Base-by-base conservation (phyloP, 2,797 vertebrate genomes). In the Odontamblyopus rebecca region DNA sequence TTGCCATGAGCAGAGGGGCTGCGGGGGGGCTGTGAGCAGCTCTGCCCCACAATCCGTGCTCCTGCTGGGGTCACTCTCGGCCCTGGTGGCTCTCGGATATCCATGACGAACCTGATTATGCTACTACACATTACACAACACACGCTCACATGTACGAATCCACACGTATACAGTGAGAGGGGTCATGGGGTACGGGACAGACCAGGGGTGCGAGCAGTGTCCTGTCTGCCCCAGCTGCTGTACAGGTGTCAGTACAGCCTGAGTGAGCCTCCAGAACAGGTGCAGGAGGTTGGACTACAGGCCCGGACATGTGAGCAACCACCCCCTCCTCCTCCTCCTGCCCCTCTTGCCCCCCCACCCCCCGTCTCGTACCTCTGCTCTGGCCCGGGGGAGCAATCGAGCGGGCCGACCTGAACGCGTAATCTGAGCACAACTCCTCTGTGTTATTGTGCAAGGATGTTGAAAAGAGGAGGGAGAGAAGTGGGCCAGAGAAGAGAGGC, bases 251-350 rank as follows among this genome's bases (percentile, higher is more conserved):
- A 53, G 83, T 87, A 71, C 80, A 72, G 76, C 72, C 53, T 79
- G 78, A 69, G 79, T 91, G 86, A 93, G 89, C 85, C 83, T 92
- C 77, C 75, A 86, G 86, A 92, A 91, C 93, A 94, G 94, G 93
- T 95, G 94, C 91, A 93, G 89, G 84, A 91, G 90, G 91, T 92
- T 92, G 90, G 79, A 83, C 85, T 88, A 86, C 91, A 89, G 88
- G 91, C 86, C 83, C 82, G 61, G 56, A 87, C 92, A 90, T 77
- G 89, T 78, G 69, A 89, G 88, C 89, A 93, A 92, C 91, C 89
- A 92, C 85, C 83, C 87, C 83, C 78, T 74, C 77, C 72, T 77
- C 70, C 76, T 68, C 63, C 19, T 54, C 41, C 38, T 30, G 13
- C 72, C 76, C 67, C 54, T 13, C 57, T 48, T 27, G 15, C 8